Evolutionary conservation across 2,888 invertebrate species (phyloP).

Genomic region (Elegia similella): DNA sequence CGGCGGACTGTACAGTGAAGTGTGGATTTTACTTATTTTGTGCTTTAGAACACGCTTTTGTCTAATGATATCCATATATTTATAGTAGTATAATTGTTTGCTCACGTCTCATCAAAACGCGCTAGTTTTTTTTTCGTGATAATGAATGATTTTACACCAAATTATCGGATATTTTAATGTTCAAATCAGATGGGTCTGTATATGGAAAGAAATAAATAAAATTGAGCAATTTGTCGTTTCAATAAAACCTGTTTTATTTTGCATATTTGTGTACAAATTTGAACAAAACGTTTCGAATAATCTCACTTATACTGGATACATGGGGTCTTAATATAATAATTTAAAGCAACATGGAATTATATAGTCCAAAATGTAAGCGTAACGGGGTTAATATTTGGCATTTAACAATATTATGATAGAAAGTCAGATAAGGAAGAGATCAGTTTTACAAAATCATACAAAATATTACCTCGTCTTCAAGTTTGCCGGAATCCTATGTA

Average conservation of each 20-base stretch:
- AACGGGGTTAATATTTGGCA: constrained; percentile 22
- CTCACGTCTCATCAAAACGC: constrained; percentile 41
- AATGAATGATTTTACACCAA: constrained; percentile 54
- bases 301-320: constrained; percentile 31
- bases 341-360: neutral
- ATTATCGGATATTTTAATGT: constrained; percentile 59
- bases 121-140: constrained; percentile 37
- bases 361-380: constrained; percentile 18
- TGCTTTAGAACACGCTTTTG: constrained; percentile 72
- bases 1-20: constrained; percentile 55
- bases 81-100: constrained; percentile 62
- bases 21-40: constrained; percentile 58
- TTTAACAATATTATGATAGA: constrained; percentile 5
- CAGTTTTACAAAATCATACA: too few relatives aligned
- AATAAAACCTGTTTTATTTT: constrained; percentile 31
- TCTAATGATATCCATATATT: constrained; percentile 62
- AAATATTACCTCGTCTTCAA: neutral
- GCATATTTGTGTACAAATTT: constrained; percentile 42
- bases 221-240: constrained; percentile 51
- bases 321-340: neutral
- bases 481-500: too few relatives aligned
- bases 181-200: constrained; percentile 72
- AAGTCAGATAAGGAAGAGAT: too few relatives aligned
- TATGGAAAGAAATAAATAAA: constrained; percentile 68
- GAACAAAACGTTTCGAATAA: constrained; percentile 40